These are phyloP conservation scores for Amphipoea oculea DNA, from an alignment of 2,888 invertebrate species.

Conservation along the genomic window DNA sequence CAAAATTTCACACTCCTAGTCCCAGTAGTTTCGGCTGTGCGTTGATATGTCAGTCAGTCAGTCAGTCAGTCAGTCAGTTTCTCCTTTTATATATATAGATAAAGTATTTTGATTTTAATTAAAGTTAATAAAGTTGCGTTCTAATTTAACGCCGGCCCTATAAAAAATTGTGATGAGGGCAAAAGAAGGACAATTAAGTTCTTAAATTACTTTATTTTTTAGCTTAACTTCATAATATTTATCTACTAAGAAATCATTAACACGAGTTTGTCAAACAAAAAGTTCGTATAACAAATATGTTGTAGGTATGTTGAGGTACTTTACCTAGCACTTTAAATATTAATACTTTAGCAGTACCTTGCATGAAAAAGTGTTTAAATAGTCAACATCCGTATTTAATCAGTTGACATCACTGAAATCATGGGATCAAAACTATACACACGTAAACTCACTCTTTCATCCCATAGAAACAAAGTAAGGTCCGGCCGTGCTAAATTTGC, in stretches of 20 bases:
- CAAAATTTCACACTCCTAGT: too few species aligned
- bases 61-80: too few species aligned
- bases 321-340: slow-evolving; percentile 18
- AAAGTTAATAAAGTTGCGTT: neutral
- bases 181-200: neutral
- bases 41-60: too few species aligned
- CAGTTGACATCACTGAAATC: slow-evolving; percentile 20
- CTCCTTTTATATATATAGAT: too few species aligned
- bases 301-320: slow-evolving; percentile 1
- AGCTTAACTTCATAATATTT: neutral
- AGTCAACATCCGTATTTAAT: slow-evolving; percentile 40
- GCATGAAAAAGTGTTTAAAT: slow-evolving; percentile 27
- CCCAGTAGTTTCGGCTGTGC: too few species aligned
- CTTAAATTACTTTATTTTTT: neutral
- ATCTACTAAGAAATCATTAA: neutral
- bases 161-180: neutral
- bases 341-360: slow-evolving; percentile 4
- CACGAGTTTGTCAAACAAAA: neutral
- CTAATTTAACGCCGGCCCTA: neutral
- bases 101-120: too few species aligned
- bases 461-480: too few species aligned
- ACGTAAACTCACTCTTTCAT: neutral
- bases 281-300: neutral
- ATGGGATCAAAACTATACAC: neutral
- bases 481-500: too few species aligned